Evolutionary conservation across 2,888 invertebrate species (phyloP).

Genomic region (Stenotaenia linearis): DNA sequence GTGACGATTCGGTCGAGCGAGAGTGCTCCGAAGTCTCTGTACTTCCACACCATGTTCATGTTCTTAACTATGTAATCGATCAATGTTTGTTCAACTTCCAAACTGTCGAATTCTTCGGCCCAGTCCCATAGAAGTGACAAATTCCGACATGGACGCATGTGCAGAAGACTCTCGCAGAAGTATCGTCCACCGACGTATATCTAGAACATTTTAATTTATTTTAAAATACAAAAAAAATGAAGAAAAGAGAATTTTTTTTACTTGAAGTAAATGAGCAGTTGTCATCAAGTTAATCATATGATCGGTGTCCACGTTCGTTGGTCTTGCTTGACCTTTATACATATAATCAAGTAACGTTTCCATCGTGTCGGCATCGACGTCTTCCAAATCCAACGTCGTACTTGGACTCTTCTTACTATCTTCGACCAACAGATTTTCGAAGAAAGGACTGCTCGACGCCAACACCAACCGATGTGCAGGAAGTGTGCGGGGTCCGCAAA

Average conservation of each 20-base stretch:
- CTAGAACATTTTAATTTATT: no score
- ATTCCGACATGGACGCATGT: not conserved
- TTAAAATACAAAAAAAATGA: no score
- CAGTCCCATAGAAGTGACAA: slow-evolving; percentile 13
- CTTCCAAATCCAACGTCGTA: slow-evolving; percentile 16
- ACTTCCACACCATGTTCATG: not conserved
- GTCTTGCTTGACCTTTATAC: not conserved
- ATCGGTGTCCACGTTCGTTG: not conserved
- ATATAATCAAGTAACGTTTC: slow-evolving; percentile 1
- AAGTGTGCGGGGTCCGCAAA: not conserved
- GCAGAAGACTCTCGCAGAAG: not conserved
- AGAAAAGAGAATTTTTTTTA: no score
- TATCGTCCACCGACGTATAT: not conserved
- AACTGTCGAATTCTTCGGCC: slow-evolving; percentile 23
- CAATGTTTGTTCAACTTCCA: slow-evolving; percentile 7
- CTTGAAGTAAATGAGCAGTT: slow-evolving; percentile 21
- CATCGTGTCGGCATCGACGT: not conserved
- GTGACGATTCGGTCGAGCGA: slow-evolving; percentile 8
- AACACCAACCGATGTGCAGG: slow-evolving; percentile 24
- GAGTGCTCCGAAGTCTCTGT: not conserved
- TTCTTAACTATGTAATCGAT: slow-evolving; percentile 5
- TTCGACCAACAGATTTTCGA: not conserved
- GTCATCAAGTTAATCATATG: slow-evolving; percentile 17
- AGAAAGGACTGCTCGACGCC: slow-evolving; percentile 24
- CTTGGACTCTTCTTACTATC: not conserved